Evolutionary conservation across 2,888 invertebrate species (phyloP).

Genomic region (Helobdella robusta): DNA sequence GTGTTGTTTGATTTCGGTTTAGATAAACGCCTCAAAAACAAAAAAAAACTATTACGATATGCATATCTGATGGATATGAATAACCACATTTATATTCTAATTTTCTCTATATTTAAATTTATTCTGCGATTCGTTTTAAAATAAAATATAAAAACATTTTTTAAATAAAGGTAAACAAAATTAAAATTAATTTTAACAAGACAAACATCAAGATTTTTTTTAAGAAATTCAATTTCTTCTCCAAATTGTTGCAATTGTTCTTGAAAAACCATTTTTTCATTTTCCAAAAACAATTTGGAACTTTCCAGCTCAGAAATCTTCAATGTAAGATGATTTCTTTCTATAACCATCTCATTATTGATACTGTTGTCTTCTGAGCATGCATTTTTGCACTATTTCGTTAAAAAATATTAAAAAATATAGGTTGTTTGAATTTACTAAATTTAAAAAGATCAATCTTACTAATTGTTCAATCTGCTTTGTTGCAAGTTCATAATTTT

Average conservation of each 20-base stretch:
- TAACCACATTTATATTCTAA: too few relatives aligned
- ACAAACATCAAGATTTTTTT: conserved; percentile 60
- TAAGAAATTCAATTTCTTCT: conserved; percentile 52
- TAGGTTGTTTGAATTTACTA: background rate
- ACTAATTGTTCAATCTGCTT: conserved; percentile 32
- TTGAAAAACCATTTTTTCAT: conserved; percentile 27
- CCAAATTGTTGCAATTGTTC: conserved; percentile 38
- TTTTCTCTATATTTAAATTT: too few relatives aligned
- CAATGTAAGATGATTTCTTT: conserved; percentile 26
- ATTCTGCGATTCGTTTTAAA: too few relatives aligned
- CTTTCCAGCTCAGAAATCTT: conserved; percentile 27
- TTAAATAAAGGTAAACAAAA: background rate
- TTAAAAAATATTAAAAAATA: too few relatives aligned
- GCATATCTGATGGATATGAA: too few relatives aligned
- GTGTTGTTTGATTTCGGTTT: too few relatives aligned
- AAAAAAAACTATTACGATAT: too few relatives aligned
- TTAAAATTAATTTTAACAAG: background rate
- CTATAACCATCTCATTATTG: conserved; percentile 22
- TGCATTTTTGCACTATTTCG: conserved; percentile 16
- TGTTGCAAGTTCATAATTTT: conserved; percentile 33
- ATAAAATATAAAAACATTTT: background rate
- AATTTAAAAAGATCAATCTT: background rate
- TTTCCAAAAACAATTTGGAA: background rate
- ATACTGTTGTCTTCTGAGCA: conserved; percentile 6
- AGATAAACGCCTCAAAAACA: too few relatives aligned